Conservation (phyloP, 2,888 invertebrate species). For the Hetaerina titia region DNA sequence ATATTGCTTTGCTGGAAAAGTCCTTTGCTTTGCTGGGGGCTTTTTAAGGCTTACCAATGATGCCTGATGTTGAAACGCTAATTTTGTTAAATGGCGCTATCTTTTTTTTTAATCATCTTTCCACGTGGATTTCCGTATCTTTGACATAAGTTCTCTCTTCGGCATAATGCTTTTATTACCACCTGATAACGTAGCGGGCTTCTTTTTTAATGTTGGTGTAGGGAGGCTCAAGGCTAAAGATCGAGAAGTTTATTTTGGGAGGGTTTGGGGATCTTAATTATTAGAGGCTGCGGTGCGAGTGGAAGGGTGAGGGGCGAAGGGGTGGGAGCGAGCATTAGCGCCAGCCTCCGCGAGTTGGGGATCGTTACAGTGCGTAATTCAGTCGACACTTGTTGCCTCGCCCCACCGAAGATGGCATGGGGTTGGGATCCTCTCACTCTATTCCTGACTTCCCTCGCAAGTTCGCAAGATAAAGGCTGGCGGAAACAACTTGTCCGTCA, state of each 20-base stretch:
- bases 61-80: neutral
- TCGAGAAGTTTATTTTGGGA: neutral
- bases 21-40: too few relatives aligned
- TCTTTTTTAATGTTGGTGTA: neutral
- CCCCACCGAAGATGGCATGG: neutral
- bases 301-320: neutral
- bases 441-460: neutral
- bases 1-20: too few relatives aligned
- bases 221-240: neutral
- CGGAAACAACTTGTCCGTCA: neutral
- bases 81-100: neutral
- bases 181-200: neutral
- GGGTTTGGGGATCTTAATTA: neutral
- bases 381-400: conserved; percentile 18
- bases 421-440: neutral
- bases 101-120: neutral
- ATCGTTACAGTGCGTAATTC: neutral
- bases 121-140: neutral
- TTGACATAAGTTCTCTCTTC: neutral
- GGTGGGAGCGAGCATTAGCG: neutral
- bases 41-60: too few relatives aligned
- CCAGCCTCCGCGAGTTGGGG: neutral
- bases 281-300: neutral
- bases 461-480: neutral
- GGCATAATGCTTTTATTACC: neutral